phyloP scores from a whole-genome alignment of 2,797 vertebrate genomes.

The Silurus aristotelis region DNA sequence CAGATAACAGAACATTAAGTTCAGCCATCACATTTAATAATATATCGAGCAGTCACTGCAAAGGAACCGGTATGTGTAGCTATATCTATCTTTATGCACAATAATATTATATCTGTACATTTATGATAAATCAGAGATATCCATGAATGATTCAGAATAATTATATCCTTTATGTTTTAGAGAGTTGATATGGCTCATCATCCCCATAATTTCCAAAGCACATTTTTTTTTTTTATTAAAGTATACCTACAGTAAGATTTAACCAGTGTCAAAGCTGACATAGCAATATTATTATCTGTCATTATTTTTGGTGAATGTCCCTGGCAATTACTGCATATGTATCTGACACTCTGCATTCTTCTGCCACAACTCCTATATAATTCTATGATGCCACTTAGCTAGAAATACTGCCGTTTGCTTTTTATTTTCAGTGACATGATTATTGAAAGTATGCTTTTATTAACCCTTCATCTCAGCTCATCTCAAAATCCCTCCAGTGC shows the following conservation, averaged over 20 bases:
- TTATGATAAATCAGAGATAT: not conserved
- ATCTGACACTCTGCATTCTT: not conserved
- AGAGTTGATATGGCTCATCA: not conserved
- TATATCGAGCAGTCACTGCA: not conserved
- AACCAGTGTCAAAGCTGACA: not conserved
- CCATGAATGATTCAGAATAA: not conserved
- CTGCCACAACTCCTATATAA: not conserved
- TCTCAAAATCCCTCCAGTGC: constrained; percentile 19
- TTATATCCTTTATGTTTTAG: not conserved
- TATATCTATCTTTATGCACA: not conserved
- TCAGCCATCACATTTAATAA: not conserved
- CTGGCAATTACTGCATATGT: not conserved
- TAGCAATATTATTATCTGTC: not conserved
- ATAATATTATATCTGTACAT: not conserved
- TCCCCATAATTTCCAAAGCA: not conserved
- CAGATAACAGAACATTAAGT: not conserved
- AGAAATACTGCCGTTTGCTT: not conserved
- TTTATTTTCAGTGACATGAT: constrained; percentile 16
- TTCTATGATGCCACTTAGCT: constrained; percentile 4
- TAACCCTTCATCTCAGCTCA: constrained; percentile 31
- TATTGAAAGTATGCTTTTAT: constrained; percentile 34
- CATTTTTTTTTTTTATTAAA: not conserved
- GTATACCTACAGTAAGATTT: not conserved
- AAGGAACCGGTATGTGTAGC: not conserved
- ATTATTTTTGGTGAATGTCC: not conserved